Percentiles rank a stretch among this genome's conserved stretches.
Conservation (phyloP, 2,113 vertebrate species). For the Austrofundulus limnaeus region DNA sequence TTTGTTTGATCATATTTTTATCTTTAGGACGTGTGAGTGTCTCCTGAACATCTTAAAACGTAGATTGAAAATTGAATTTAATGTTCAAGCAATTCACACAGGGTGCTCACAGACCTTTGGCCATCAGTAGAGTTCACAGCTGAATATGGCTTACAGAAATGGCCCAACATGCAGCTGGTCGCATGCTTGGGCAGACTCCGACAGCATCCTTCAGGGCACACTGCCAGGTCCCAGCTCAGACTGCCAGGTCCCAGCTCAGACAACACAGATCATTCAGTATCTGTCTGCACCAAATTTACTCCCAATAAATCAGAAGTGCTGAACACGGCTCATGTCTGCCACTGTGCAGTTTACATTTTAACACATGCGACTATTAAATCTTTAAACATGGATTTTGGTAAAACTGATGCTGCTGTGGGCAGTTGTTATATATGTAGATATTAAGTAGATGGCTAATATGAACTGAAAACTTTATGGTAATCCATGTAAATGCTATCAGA, state of each 20-base stretch:
- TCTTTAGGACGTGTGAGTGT: slow-evolving; percentile 1
- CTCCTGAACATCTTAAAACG: slow-evolving; percentile 7
- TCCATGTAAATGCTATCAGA: too few species aligned
- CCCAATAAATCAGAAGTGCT: background rate
- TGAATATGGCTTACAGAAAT: slow-evolving; percentile 27
- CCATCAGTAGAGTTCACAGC: background rate
- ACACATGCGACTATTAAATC: background rate
- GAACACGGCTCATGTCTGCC: background rate
- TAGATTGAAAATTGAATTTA: slow-evolving; percentile 3
- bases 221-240: slow-evolving; percentile 16
- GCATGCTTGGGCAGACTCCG: slow-evolving; percentile 10
- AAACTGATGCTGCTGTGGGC: too few species aligned
- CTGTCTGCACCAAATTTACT: slow-evolving; percentile 12
- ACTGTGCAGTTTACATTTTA: background rate
- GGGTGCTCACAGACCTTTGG: slow-evolving; percentile 26
- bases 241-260: slow-evolving; percentile 18
- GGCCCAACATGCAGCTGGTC: slow-evolving; percentile 16
- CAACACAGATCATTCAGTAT: slow-evolving; percentile 9
- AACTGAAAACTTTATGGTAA: too few species aligned
- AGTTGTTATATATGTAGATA: too few species aligned
- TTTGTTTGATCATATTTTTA: slow-evolving; percentile 2
- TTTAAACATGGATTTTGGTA: background rate
- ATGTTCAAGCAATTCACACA: slow-evolving; percentile 9
- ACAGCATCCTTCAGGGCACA: slow-evolving; percentile 17
- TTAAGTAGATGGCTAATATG: too few species aligned